Base-by-base conservation (phyloP, 2,113 vertebrate genomes). In the Taurulus bubalis region DNA sequence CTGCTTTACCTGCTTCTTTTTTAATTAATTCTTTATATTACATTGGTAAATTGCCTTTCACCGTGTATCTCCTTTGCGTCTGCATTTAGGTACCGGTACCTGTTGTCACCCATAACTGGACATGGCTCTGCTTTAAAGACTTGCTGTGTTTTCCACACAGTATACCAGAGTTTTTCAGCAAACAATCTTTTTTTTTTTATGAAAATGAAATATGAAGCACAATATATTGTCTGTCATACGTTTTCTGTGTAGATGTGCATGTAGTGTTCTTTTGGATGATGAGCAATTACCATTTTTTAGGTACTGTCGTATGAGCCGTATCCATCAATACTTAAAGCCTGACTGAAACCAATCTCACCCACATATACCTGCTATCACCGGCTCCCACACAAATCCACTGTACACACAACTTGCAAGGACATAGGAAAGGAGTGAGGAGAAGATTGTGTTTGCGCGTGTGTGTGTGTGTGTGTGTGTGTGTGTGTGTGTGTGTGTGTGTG, bases 401-500 rank as follows among this genome's bases (percentile, higher is more conserved):
- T 34, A 65, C 32, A 60, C 34, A 62, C 32, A 66, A 40, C 26
- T 42, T 51, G 28, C 60, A 85, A 89, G 88, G 83, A 85, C 83
- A 75, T 3, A 59, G 49, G 36, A 71, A 85, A 26, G 28, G 58
- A 53, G 10, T 16, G 38, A 64, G 42, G 45, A n/a, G 45, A 42
- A 40, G n/a, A 77, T 24, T 51, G 32, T 36, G 47, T 68, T 42
- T 59, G 66, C 30, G 68, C 64, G 1, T 2, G 34, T 49, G 47
- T 49, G 49, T 51, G 18, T 51, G 49, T 51, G 20, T 62, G 62
- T 71, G 58, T 53, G 66, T 45, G 68, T 64, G 1, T 1, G n/a
- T n/a, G 49, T 42, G 40, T 15, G 40, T 42, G 40, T 12, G 40
- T 42, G 47, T 68, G 51, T 59, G 66, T 36, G 68, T 68, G 1